Evolutionary conservation across 2,888 invertebrate species (phyloP).

Genomic region (Tupiocoris notatus): DNA sequence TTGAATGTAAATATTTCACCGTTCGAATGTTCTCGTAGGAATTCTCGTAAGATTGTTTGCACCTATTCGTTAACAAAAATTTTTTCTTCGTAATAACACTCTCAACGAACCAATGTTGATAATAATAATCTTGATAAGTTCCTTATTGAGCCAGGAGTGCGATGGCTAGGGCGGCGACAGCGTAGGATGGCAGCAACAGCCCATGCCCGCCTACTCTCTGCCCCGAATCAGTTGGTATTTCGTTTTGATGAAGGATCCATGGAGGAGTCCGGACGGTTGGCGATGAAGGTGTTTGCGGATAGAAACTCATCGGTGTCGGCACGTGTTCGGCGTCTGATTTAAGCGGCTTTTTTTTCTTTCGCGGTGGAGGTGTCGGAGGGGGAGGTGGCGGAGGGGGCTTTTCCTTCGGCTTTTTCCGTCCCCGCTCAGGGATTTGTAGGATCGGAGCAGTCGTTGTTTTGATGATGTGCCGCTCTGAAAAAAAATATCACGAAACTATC

Average conservation of each 20-base stretch:
- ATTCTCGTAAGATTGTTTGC: too few relatives aligned
- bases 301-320: slow-evolving; percentile 27
- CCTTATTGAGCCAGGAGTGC: slow-evolving; percentile 26
- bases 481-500: too few relatives aligned
- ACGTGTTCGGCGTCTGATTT: not conserved
- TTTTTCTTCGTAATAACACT: too few relatives aligned
- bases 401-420: slow-evolving; percentile 42
- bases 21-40: not conserved
- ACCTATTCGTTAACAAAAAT: too few relatives aligned
- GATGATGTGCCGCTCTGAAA: slow-evolving; percentile 48
- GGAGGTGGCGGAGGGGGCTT: slow-evolving; percentile 24
- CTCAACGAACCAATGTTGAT: not conserved
- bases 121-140: not conserved
- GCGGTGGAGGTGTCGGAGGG: slow-evolving; percentile 19
- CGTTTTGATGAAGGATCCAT: slow-evolving; percentile 45
- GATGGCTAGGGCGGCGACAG: slow-evolving; percentile 7
- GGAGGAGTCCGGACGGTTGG: slow-evolving; percentile 42
- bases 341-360: slow-evolving; percentile 34
- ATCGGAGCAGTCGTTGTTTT: slow-evolving; percentile 48
- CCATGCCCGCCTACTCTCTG: not conserved
- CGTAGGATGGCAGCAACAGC: not conserved
- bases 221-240: slow-evolving; percentile 16
- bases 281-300: slow-evolving; percentile 19
- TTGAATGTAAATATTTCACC: not conserved
- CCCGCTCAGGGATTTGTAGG: slow-evolving; percentile 42